phyloP scores from a whole-genome alignment of 2,888 invertebrate genomes.

The Lasioglossum pauxillum region DNA sequence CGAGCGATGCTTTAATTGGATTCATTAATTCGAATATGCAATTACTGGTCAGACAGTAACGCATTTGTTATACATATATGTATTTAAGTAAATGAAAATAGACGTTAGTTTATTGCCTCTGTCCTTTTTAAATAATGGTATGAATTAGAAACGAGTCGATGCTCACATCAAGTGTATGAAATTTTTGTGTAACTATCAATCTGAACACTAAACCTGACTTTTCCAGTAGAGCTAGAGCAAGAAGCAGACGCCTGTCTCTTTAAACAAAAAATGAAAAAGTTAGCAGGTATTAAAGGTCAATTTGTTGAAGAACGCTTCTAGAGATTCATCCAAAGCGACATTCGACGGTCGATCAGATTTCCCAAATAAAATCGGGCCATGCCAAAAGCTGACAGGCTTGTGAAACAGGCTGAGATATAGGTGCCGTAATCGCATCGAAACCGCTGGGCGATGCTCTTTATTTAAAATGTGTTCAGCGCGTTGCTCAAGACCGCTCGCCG shows the following conservation, averaged over 20 bases:
- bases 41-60: neutral
- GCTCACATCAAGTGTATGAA: too few species aligned
- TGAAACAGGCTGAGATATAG: neutral
- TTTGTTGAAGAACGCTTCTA: neutral
- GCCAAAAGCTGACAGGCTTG: neutral
- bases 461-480: neutral
- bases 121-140: neutral
- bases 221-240: too few species aligned
- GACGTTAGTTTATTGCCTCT: neutral
- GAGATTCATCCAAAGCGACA: neutral
- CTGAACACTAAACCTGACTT: too few species aligned
- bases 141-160: neutral
- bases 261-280: too few species aligned
- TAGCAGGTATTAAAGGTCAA: neutral
- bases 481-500: neutral
- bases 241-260: too few species aligned
- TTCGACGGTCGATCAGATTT: neutral
- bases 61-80: neutral
- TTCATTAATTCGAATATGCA: neutral
- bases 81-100: neutral
- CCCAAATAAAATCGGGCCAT: neutral
- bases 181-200: too few species aligned
- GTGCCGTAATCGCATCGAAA: neutral
- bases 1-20: neutral
- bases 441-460: slow-evolving; percentile 10